Base-by-base conservation (phyloP, 2,888 invertebrate species). In the Julus scanicus region DNA sequence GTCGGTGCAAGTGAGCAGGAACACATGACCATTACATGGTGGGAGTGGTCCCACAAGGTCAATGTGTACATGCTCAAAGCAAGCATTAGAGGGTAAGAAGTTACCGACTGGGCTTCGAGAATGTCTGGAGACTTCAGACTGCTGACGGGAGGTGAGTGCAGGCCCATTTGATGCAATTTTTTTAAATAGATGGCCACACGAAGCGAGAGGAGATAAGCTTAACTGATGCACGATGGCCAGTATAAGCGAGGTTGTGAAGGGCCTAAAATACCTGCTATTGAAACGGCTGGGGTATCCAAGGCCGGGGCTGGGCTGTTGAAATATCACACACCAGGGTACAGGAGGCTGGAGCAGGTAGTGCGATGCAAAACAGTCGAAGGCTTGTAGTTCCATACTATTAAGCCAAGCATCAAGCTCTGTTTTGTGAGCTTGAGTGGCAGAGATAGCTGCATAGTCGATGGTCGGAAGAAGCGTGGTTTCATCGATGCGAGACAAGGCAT, bases 31-130 rank as follows among this genome's bases (percentile, higher is more conserved):
- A 37, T 17, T 15, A 44, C 57, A n/a, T 15, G n/a, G 39, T 39
- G 88, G 88, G 15, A 88, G 40, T 20, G 87, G 88, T 9, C 88
- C 88, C 15, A 88, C 88, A 2, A 88, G 39, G 87, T 88, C 87
- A 5, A 88, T 40, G 87, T 88, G 88, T 2, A 88, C 84, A 88
- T 88, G 88, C 20, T 87, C 40, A 44, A 88, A 88, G 13, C 4
- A n/a, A 3, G 39, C 20, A 88, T 29, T n/a, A 13, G 88, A 88
- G 4, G 20, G 17, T 2, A 63, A n/a, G 6, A 88, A 11, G n/a
- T 87, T 3, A 9, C 39, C 87, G 3, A 87, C 20, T 29, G 80
- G 48, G 84, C 63, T 63, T 15, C 63, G 63, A 15, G 63, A 15
- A 63, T 63, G 63, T 63, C 17, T 15, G n/a, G 63, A 15, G 63